Conservation (phyloP, 1,140 invertebrate species). For the Andricus grossulariae region DNA sequence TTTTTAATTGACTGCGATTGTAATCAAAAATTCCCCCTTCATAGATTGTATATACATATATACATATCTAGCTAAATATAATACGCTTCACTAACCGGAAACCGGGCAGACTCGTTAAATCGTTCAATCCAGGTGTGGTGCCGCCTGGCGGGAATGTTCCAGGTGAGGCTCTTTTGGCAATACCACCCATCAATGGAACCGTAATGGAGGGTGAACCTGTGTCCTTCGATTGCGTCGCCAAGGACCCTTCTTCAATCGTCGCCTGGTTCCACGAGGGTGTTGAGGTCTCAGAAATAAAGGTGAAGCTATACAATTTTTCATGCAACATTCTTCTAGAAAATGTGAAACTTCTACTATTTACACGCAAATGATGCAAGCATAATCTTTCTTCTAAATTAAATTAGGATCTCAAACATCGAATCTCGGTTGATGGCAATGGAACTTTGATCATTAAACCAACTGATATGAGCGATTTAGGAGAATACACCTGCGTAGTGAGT, state of each 20-base stretch:
- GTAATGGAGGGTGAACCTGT: conserved; percentile 89
- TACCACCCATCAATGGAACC: conserved; percentile 92
- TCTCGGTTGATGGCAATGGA: conserved; percentile 81
- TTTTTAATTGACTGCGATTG: too few species aligned
- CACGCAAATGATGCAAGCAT: neutral
- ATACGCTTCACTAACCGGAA: conserved; percentile 70
- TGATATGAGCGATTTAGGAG: conserved; percentile 88
- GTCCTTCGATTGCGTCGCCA: conserved; percentile 88
- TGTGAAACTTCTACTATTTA: neutral
- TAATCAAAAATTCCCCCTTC: too few species aligned
- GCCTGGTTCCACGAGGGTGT: conserved; percentile 84
- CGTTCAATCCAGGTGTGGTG: conserved; percentile 73
- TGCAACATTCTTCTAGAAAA: too few species aligned
- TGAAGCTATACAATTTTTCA: conserved; percentile 34
- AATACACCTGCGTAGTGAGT: conserved; percentile 91
- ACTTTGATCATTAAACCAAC: conserved; percentile 86
- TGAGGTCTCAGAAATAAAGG: conserved; percentile 78
- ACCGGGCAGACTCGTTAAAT: conserved; percentile 73
- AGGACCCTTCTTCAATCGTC: conserved; percentile 79
- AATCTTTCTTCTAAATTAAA: conserved; percentile 1
- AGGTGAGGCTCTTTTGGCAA: conserved; percentile 90
- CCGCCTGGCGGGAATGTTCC: conserved; percentile 72
- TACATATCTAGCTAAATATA: too few species aligned
- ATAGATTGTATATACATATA: too few species aligned
- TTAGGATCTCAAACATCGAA: conserved; percentile 79